Evolutionary conservation across 2,797 vertebrate genomes (phyloP).

Genomic region (Cyclopterus lumpus): DNA sequence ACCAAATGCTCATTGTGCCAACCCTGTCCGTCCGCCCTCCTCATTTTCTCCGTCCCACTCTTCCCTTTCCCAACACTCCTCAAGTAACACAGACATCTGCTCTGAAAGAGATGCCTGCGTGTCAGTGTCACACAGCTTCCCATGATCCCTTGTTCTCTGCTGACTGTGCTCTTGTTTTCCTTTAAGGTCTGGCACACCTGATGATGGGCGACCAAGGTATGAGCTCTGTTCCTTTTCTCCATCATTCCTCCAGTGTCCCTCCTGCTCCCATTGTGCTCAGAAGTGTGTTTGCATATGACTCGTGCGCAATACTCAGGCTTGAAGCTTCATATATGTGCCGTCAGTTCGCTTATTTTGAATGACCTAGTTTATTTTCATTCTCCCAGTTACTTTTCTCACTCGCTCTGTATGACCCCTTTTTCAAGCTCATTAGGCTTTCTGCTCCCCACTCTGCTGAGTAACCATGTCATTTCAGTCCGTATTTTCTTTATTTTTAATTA

Average conservation of each 20-base stretch:
- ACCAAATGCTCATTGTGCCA: constrained; percentile 87
- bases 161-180: constrained; percentile 99
- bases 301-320: constrained; percentile 52
- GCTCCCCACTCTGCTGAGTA: constrained; percentile 32
- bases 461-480: constrained; percentile 27
- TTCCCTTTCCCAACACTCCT: constrained; percentile 60
- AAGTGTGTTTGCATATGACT: constrained; percentile 46
- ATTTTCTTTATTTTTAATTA: constrained; percentile 50
- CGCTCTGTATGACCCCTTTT: constrained; percentile 49
- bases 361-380: constrained; percentile 61
- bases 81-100: constrained; percentile 86
- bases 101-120: constrained; percentile 90
- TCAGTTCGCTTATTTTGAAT: constrained; percentile 77
- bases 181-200: constrained; percentile 99
- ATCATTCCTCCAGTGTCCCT: constrained; percentile 74
- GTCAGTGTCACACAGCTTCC: constrained; percentile 90
- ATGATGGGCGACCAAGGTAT: constrained; percentile 99
- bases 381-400: constrained; percentile 21
- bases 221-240: constrained; percentile 92
- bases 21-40: constrained; percentile 75
- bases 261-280: constrained; percentile 57
- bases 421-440: constrained; percentile 59
- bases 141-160: constrained; percentile 95
- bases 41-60: constrained; percentile 60
- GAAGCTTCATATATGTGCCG: constrained; percentile 69